Evolutionary conservation across 1,140 invertebrate species (phyloP), one percentile per base, ranked within the genome.

Genomic region (Drosophila chauvacae): DNA sequence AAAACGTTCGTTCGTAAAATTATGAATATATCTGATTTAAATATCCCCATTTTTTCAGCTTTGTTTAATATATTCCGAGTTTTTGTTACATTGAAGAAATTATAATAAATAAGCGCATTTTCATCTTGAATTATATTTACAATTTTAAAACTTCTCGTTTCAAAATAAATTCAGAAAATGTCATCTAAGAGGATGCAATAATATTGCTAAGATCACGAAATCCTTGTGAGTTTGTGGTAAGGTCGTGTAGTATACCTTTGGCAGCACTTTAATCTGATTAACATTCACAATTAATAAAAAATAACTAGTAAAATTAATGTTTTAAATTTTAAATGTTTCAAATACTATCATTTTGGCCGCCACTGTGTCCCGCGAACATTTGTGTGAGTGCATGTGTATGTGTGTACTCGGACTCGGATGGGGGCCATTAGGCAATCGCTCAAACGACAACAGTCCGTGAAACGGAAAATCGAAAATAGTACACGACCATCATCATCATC

Each of bases 391-490:
- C 56, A 5, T 37, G 37, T 33, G 30, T 59, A 4, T 55, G 33
- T 60, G 42, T 63, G 35, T 51, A 30, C 48, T 18, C 39, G 10
- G 33, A 50, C 35, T 56, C 53, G 53, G 35, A 56, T 71, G 41
- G 39, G 55, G 59, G 53, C 30, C 68, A 73, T 73, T 73, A 73
- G 68, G 68, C 70, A 73, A 73, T 73, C 65, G 65, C 72, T 80
- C 71, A 80, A 80, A 64, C 60, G 77, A 80, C 69, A 72, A 72
- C 55, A 72, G 69, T 72, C 70, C 70, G 69, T 73, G 66, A 72
- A 73, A 73, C 70, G 48, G 68, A 73, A 71, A 73, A 72, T 73
- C 70, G 70, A 73, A 73, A 73, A 73, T 73, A 72, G 69, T 72
- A 50, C 66, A 50, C 69, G 53, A 72, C 66, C 66, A 72, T 72